phyloP scores from a whole-genome alignment of 2,888 invertebrate species.

The Polietes domitor region DNA sequence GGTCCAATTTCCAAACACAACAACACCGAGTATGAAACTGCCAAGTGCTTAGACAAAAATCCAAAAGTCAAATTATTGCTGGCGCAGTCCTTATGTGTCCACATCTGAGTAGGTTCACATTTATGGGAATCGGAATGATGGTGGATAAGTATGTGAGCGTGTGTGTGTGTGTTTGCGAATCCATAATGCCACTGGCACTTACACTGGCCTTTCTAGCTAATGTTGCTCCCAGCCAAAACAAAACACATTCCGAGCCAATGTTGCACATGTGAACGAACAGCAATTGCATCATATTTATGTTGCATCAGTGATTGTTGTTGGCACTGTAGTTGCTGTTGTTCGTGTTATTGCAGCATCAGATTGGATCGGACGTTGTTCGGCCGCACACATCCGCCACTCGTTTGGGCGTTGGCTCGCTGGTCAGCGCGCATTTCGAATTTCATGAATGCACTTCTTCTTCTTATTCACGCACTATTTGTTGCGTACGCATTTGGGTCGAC shows the following conservation, averaged over 20 bases:
- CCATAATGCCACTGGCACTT: background rate
- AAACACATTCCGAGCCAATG: background rate
- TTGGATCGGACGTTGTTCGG: conserved; percentile 12
- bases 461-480: conserved; percentile 65
- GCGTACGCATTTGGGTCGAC: conserved; percentile 57
- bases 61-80: too few relatives aligned
- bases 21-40: too few relatives aligned
- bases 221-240: conserved; percentile 3
- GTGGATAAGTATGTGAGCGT: too few relatives aligned
- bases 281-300: conserved; percentile 36
- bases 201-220: background rate
- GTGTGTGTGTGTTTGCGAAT: background rate
- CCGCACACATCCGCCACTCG: conserved; percentile 39
- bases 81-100: too few relatives aligned
- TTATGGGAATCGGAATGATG: too few relatives aligned
- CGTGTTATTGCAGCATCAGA: conserved; percentile 17
- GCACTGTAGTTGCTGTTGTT: conserved; percentile 33
- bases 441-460: conserved; percentile 59
- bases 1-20: too few relatives aligned
- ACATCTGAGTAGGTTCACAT: too few relatives aligned
- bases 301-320: conserved; percentile 39
- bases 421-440: background rate
- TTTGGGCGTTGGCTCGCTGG: conserved; percentile 63
- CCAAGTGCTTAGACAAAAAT: too few relatives aligned
- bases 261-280: conserved; percentile 3